Percentiles rank a stretch among this genome's conserved stretches.
Evolutionary conservation across 2,888 invertebrate species (phyloP).

Genomic region (Mesochorus sp.): DNA sequence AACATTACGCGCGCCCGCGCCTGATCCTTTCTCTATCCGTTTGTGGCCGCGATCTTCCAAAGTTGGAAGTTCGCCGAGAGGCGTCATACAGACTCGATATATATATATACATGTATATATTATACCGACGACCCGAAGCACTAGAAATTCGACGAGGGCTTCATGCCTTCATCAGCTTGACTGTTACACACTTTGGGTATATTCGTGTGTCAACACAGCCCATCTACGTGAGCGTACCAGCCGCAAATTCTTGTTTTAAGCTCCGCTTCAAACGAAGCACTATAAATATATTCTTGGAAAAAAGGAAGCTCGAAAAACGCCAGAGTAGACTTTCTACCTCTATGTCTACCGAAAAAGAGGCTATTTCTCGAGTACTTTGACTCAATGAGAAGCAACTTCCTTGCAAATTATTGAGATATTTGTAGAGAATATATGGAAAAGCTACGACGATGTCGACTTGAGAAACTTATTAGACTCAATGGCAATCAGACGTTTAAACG

Average conservation of each 20-base stretch:
- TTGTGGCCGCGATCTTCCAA: not conserved
- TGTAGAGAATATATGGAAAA: no score
- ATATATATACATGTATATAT: constrained; percentile 14
- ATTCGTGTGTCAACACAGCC: constrained; percentile 10
- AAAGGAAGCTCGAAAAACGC: not conserved
- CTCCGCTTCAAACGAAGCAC: constrained; percentile 29
- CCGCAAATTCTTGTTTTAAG: constrained; percentile 8
- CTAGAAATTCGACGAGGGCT: constrained; percentile 42
- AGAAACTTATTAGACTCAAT: no score
- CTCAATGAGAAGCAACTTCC: no score
- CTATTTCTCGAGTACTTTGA: no score
- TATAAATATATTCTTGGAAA: constrained; percentile 33
- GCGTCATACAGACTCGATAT: not conserved
- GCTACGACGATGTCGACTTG: no score
- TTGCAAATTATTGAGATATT: no score
- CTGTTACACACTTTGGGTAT: not conserved
- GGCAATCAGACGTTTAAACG: no score
- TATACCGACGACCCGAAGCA: constrained; percentile 33
- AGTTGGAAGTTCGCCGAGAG: constrained; percentile 26
- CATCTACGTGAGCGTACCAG: not conserved
- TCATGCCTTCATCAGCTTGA: constrained; percentile 19
- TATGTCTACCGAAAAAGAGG: no score
- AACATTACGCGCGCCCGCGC: not conserved
- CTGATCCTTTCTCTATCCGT: constrained; percentile 20
- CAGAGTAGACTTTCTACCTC: no score